Evolutionary conservation across 2,888 invertebrate genomes (phyloP).

Genomic region (Agonopterix arenella): DNA sequence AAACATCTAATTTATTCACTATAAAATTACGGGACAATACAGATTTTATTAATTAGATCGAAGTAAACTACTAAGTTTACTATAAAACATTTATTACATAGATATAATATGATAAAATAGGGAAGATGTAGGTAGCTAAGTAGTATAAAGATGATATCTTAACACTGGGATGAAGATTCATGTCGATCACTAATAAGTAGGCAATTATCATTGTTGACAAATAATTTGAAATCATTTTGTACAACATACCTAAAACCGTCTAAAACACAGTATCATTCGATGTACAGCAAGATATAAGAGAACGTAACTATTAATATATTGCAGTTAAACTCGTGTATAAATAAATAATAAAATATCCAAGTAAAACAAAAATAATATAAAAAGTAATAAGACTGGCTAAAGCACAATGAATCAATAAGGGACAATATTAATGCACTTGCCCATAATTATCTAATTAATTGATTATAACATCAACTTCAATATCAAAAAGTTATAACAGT

Average conservation of each 20-base stretch:
- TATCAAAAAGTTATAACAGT: constrained; percentile 73
- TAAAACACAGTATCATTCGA: constrained; percentile 41
- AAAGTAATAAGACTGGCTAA: constrained; percentile 66
- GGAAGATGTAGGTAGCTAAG: constrained; percentile 58
- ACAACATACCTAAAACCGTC: constrained; percentile 30
- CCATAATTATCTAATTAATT: constrained; percentile 73
- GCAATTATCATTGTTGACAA: constrained; percentile 22
- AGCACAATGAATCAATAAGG: constrained; percentile 69
- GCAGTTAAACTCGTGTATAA: constrained; percentile 56
- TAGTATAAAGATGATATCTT: constrained; percentile 57
- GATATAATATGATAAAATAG: constrained; percentile 58
- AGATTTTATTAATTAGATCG: constrained; percentile 64
- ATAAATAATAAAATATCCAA: constrained; percentile 77
- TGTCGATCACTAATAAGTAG: constrained; percentile 27
- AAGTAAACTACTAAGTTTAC: constrained; percentile 69
- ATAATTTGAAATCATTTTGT: constrained; percentile 28
- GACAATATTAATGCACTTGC: constrained; percentile 76
- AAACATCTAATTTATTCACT: constrained; percentile 59
- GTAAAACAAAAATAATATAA: constrained; percentile 70
- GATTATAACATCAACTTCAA: constrained; percentile 75
- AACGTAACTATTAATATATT: constrained; percentile 45
- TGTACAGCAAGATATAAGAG: constrained; percentile 43
- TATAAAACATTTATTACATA: constrained; percentile 72
- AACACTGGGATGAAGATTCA: constrained; percentile 50
- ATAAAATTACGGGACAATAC: constrained; percentile 66